Percentiles rank a stretch among this genome's conserved stretches.
Conservation (phyloP, 2,888 invertebrate species). For the Hyles lineata region DNA sequence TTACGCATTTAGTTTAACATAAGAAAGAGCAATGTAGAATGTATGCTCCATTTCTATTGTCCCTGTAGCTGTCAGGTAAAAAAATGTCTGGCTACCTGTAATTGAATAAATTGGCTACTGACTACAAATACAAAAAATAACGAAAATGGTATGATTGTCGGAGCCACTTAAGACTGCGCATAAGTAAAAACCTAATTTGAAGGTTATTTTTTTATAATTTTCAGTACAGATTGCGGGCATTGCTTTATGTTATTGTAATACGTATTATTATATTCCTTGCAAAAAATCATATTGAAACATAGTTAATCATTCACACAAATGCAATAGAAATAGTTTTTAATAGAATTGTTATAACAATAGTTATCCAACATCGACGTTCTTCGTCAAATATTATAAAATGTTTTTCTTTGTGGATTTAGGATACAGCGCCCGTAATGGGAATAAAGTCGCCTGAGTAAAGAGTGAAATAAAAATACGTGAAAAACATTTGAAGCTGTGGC, state of each 20-base stretch:
- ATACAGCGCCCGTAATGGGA: background rate
- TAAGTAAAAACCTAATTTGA: slow-evolving; percentile 16
- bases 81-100: slow-evolving; percentile 35
- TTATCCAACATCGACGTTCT: too few species aligned
- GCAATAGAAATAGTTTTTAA: too few species aligned
- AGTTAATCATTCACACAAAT: too few species aligned
- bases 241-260: background rate
- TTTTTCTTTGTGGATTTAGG: too few species aligned
- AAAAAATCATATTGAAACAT: background rate
- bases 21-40: background rate
- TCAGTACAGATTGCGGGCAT: background rate
- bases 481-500: background rate
- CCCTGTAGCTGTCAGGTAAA: background rate
- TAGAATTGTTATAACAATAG: too few species aligned
- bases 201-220: background rate
- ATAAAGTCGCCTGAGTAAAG: background rate
- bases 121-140: slow-evolving; percentile 12
- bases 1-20: background rate
- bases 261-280: background rate
- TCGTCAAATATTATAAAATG: too few species aligned
- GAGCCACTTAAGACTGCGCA: background rate
- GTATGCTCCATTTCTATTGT: background rate
- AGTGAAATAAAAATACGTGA: background rate
- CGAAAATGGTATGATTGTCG: slow-evolving; percentile 1
- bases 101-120: slow-evolving; percentile 34